These are phyloP conservation scores for Epizoanthus scotinus DNA, from an alignment of 92 coral and sea anemone genomes.

Conservation along the genomic window DNA sequence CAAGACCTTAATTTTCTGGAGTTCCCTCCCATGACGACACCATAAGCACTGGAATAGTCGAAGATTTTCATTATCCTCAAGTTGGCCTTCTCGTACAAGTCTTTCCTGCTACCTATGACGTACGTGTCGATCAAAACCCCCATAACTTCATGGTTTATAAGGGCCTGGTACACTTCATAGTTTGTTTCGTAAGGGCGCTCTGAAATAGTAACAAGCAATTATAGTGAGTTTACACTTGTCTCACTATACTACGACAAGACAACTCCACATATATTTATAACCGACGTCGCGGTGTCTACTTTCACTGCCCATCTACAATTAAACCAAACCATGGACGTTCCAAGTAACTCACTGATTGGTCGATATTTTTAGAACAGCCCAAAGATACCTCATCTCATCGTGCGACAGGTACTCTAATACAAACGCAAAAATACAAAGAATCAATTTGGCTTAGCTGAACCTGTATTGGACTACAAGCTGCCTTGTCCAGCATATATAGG, in stretches of 20 bases:
- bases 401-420: too few relatives aligned
- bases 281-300: too few relatives aligned
- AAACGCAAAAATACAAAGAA: too few relatives aligned
- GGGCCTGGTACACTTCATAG: constrained; percentile 53
- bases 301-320: too few relatives aligned
- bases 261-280: too few relatives aligned
- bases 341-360: too few relatives aligned
- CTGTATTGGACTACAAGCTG: too few relatives aligned
- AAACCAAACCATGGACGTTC: too few relatives aligned
- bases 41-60: constrained; percentile 60
- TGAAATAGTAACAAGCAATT: not conserved
- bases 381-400: too few relatives aligned
- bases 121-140: constrained; percentile 66
- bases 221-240: not conserved
- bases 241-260: not conserved
- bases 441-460: too few relatives aligned
- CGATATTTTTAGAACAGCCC: too few relatives aligned
- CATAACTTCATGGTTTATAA: constrained; percentile 38
- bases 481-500: too few relatives aligned
- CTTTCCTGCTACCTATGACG: constrained; percentile 57
- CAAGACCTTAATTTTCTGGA: constrained; percentile 52
- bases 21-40: constrained; percentile 64
- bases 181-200: constrained; percentile 46
- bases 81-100: constrained; percentile 51
- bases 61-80: constrained; percentile 45